phyloP scores from a whole-genome alignment of 2,888 invertebrate genomes.

The Aporophyla lueneburgensis region DNA sequence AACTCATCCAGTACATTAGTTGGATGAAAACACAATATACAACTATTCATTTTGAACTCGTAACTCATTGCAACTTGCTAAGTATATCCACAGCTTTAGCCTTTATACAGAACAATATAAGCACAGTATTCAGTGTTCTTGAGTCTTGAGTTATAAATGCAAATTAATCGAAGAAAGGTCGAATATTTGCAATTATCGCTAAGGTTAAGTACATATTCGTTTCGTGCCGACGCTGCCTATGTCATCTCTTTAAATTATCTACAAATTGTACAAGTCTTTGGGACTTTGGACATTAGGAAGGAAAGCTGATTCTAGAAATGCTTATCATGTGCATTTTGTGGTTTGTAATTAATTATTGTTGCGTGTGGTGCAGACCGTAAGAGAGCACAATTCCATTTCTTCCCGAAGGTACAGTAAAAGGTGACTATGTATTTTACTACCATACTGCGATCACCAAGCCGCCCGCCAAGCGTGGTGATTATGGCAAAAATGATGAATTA shows the following conservation, averaged over 20 bases:
- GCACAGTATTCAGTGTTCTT: conserved; percentile 36
- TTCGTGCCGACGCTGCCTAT: conserved; percentile 26
- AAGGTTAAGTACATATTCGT: conserved; percentile 35
- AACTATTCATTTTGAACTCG: neutral
- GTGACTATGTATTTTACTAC: too few species aligned
- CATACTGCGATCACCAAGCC: too few species aligned
- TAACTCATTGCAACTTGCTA: neutral
- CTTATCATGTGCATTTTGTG: too few species aligned
- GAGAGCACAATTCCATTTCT: too few species aligned
- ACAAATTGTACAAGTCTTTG: conserved; percentile 20
- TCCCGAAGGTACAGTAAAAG: too few species aligned
- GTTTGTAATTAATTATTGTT: too few species aligned
- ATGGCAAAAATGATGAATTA: neutral
- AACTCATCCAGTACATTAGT: neutral
- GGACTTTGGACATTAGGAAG: neutral
- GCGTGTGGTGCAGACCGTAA: too few species aligned
- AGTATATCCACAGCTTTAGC: neutral
- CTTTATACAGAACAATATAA: conserved; percentile 18
- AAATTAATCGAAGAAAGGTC: conserved; percentile 53
- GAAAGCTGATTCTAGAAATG: conserved; percentile 11
- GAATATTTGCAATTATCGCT: conserved; percentile 39
- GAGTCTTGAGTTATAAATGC: conserved; percentile 24
- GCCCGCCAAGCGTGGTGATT: too few species aligned
- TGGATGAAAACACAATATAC: neutral
- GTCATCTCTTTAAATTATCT: conserved; percentile 16